Conservation (phyloP, 2,113 vertebrate species). For the Colaptes auratus region DNA sequence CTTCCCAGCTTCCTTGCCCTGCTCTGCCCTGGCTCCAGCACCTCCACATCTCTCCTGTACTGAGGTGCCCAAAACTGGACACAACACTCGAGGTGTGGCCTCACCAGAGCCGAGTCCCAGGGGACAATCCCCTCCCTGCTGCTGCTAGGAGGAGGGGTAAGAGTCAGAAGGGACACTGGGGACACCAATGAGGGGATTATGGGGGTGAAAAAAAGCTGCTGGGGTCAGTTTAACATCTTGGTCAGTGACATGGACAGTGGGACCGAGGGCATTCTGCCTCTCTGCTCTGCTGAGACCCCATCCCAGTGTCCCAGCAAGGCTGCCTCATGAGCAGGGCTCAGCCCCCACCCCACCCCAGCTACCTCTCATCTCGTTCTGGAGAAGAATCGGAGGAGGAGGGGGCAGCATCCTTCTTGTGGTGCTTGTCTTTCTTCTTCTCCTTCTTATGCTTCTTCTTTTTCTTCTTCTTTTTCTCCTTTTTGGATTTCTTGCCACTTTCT, state of each 20-base stretch:
- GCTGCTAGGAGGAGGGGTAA: neutral
- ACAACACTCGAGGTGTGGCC: too few relatives aligned
- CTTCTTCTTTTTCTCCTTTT: slow-evolving; percentile 84
- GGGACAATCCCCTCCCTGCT: too few relatives aligned
- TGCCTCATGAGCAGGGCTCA: neutral
- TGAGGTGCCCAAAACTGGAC: too few relatives aligned
- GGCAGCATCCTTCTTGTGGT: slow-evolving; percentile 65
- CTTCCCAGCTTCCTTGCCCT: too few relatives aligned
- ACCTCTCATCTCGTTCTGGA: slow-evolving; percentile 76
- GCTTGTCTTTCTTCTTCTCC: slow-evolving; percentile 83
- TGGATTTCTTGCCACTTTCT: slow-evolving; percentile 79
- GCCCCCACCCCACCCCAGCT: neutral
- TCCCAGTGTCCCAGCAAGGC: fast-evolving
- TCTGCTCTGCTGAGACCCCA: too few relatives aligned
- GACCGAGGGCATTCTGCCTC: too few relatives aligned
- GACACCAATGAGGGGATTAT: fast-evolving
- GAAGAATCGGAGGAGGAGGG: slow-evolving; percentile 44
- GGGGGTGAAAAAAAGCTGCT: neutral
- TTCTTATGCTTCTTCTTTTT: slow-evolving; percentile 86
- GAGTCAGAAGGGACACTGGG: fast-evolving
- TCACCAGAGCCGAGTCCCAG: too few relatives aligned
- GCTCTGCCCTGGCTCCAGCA: too few relatives aligned
- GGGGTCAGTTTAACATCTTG: neutral
- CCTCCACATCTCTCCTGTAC: too few relatives aligned
- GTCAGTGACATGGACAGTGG: neutral